Evolutionary conservation across 2,797 vertebrate genomes (phyloP).

Genomic region (Austrolebias charrua): DNA sequence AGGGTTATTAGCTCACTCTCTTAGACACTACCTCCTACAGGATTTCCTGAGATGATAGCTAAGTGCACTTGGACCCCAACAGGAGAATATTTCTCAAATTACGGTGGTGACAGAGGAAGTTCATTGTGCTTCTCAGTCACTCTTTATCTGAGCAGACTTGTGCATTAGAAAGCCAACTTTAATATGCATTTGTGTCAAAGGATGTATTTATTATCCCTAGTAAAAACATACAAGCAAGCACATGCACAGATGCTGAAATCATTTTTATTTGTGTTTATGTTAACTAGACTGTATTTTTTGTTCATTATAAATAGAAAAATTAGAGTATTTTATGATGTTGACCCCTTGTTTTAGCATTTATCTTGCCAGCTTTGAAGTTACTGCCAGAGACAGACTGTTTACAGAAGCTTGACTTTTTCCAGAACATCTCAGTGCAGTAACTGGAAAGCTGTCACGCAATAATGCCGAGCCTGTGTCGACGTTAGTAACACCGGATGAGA

Average conservation of each 20-base stretch:
- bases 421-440: background rate
- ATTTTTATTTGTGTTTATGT: too few species aligned
- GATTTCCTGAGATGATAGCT: too few species aligned
- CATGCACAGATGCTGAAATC: too few species aligned
- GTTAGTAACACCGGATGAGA: too few species aligned
- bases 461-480: too few species aligned
- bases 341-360: background rate
- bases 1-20: too few species aligned
- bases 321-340: background rate
- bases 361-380: background rate
- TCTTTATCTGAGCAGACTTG: slow-evolving; percentile 17
- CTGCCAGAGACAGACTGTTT: background rate
- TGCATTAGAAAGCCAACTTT: background rate
- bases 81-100: too few species aligned
- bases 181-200: too few species aligned
- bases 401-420: background rate
- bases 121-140: slow-evolving; percentile 51
- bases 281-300: too few species aligned
- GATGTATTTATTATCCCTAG: background rate
- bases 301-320: background rate
- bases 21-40: too few species aligned
- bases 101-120: slow-evolving; percentile 19
- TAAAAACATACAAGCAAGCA: background rate
- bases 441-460: background rate
- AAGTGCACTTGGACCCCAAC: too few species aligned